phyloP scores from a whole-genome alignment of 2,113 vertebrate genomes.

The Addax nasomaculatus region DNA sequence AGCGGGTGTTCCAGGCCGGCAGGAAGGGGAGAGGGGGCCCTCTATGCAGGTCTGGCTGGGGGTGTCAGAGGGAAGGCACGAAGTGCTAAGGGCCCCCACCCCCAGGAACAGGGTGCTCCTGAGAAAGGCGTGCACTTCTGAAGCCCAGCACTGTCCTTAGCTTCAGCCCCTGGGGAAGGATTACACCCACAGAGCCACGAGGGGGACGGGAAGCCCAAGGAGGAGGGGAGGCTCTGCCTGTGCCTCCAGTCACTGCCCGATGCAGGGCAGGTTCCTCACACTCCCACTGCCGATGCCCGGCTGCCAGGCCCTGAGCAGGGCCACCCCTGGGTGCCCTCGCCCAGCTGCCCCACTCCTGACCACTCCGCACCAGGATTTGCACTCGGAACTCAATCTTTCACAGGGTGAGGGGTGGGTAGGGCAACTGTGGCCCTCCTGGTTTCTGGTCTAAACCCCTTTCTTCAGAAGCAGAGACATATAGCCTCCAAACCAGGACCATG shows the following conservation, averaged over 20 bases:
- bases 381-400: not conserved
- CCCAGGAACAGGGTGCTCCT: not conserved
- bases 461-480: not conserved
- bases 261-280: rapidly evolving
- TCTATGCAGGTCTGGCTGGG: not conserved
- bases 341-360: not conserved
- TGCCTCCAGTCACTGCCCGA: not conserved
- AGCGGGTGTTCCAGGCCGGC: not conserved
- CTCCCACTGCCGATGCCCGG: not conserved
- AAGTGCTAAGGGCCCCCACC: not conserved
- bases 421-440: not conserved
- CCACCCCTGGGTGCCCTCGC: not conserved
- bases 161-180: not conserved
- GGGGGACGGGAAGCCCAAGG: not conserved
- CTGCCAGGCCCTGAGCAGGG: rapidly evolving
- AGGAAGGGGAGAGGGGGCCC: not conserved
- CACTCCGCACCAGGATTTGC: rapidly evolving
- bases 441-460: not conserved
- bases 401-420: not conserved
- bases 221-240: not conserved
- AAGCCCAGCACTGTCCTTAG: not conserved
- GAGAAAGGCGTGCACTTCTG: not conserved
- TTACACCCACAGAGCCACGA: not conserved
- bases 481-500: not conserved
- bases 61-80: not conserved